Evolutionary conservation across 2,888 invertebrate species (phyloP).

Genomic region (Nemotelus pantherinus): DNA sequence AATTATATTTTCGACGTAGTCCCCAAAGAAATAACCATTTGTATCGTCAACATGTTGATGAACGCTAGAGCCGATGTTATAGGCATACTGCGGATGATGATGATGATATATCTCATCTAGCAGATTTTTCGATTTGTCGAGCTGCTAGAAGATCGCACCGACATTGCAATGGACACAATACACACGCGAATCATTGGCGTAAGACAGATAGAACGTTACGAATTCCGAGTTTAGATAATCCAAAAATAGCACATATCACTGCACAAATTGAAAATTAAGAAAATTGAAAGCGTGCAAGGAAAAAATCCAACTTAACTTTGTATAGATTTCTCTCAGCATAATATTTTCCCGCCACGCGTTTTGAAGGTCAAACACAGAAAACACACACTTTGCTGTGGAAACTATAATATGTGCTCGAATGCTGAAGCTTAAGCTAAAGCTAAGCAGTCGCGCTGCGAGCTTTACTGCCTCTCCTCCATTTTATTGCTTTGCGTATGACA

Average conservation of each 20-base stretch:
- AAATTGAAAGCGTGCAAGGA: slow-evolving; percentile 15
- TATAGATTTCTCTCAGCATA: slow-evolving; percentile 11
- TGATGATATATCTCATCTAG: neutral
- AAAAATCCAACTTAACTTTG: neutral
- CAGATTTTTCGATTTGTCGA: slow-evolving; percentile 10
- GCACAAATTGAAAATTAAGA: slow-evolving; percentile 33
- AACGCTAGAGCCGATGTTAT: neutral
- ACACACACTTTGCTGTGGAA: slow-evolving; percentile 38
- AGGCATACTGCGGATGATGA: neutral
- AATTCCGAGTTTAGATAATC: neutral
- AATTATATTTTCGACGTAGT: neutral
- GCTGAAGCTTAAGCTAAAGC: slow-evolving; percentile 18
- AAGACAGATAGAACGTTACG: neutral
- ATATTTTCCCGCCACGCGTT: slow-evolving; percentile 51
- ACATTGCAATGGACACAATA: too few relatives aligned
- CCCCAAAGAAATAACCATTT: neutral
- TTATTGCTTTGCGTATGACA: slow-evolving; percentile 17
- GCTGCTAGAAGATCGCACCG: too few relatives aligned
- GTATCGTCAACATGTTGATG: slow-evolving; percentile 30
- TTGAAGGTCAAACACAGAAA: slow-evolving; percentile 51
- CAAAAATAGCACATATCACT: slow-evolving; percentile 23
- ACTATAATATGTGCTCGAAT: slow-evolving; percentile 23
- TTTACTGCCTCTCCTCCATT: slow-evolving; percentile 30
- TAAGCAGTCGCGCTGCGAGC: neutral
- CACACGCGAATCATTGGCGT: neutral